Percentiles rank a stretch among this genome's conserved stretches.
Evolutionary conservation across 2,888 invertebrate genomes (phyloP).

Genomic region (Drosophila incognita): DNA sequence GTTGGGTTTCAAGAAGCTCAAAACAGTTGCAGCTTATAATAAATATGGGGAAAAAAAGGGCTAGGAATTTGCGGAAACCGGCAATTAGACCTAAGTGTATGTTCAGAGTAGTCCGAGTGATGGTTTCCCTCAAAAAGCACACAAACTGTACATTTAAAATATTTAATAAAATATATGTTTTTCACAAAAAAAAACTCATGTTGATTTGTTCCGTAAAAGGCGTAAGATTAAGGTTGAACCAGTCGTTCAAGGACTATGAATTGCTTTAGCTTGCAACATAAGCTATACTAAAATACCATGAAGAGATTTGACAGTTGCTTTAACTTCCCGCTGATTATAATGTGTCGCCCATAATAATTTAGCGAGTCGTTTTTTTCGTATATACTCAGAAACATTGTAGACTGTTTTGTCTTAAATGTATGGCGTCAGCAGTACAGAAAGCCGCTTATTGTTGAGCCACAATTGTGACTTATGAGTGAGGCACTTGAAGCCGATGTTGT

Average conservation of each 20-base stretch:
- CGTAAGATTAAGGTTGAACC: too few relatives aligned
- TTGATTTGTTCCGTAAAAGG: too few relatives aligned
- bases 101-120: background rate
- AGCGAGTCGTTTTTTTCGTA: background rate
- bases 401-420: background rate
- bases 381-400: background rate
- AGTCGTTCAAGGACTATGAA: background rate
- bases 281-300: background rate
- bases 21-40: background rate
- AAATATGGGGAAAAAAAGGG: background rate
- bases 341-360: background rate
- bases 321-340: background rate
- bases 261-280: background rate
- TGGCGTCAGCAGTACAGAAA: background rate
- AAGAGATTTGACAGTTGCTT: background rate
- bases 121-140: background rate
- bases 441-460: conserved; percentile 4
- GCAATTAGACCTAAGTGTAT: background rate
- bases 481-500: conserved; percentile 18
- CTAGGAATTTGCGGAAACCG: background rate
- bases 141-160: background rate
- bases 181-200: background rate
- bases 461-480: conserved; percentile 2
- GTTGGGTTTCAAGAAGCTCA: conserved; percentile 16
- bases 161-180: background rate